Percentiles rank a stretch among this genome's conserved stretches.
phyloP scores from a whole-genome alignment of 2,113 vertebrate species.

The Pithys albifrons region DNA sequence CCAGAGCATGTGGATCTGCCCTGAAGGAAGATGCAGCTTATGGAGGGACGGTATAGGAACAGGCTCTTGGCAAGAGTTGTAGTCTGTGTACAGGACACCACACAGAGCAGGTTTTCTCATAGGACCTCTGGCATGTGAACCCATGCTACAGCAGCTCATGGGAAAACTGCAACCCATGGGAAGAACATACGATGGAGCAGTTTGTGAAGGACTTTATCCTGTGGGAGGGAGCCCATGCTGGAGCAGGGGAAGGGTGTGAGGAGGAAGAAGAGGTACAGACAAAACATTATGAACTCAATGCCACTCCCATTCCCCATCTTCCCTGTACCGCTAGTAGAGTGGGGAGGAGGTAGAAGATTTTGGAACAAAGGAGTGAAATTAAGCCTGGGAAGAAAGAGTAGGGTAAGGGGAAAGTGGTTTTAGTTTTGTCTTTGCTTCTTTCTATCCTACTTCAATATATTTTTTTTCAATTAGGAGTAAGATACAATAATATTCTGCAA shows the following conservation, averaged over 20 bases:
- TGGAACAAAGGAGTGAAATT: neutral
- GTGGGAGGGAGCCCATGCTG: neutral
- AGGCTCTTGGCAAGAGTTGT: neutral
- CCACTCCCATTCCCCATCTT: neutral
- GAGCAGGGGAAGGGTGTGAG: neutral
- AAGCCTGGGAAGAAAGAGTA: neutral
- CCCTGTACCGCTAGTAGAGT: neutral
- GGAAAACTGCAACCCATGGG: neutral
- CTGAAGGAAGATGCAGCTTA: neutral
- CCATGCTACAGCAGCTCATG: rapidly evolving
- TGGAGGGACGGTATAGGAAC: neutral
- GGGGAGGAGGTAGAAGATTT: neutral
- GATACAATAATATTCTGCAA: neutral
- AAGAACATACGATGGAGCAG: neutral
- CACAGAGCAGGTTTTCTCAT: neutral
- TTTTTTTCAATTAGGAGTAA: neutral
- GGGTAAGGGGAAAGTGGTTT: neutral
- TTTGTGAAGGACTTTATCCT: neutral
- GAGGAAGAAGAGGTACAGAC: neutral
- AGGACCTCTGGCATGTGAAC: neutral
- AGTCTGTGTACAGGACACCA: neutral
- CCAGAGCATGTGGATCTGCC: neutral
- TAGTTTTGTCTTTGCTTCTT: neutral
- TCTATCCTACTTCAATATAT: neutral
- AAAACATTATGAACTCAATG: neutral